phyloP scores from a whole-genome alignment of 1,140 invertebrate genomes.

The Meloidogyne exigua region DNA sequence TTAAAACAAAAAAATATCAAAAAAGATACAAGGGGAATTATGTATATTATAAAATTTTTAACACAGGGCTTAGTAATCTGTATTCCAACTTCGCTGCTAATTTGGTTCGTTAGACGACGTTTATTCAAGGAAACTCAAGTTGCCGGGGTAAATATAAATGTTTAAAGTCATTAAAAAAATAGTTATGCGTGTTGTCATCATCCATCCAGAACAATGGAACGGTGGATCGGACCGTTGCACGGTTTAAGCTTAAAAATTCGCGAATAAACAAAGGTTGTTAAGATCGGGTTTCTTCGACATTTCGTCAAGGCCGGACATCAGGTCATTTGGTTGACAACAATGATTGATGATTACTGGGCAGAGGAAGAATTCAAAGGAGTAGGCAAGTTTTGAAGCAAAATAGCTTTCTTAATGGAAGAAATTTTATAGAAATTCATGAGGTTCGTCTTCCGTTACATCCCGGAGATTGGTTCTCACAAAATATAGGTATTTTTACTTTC shows the following conservation, averaged over 20 bases:
- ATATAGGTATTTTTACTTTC: not conserved
- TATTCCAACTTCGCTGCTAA: constrained; percentile 50
- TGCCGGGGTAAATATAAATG: constrained; percentile 41
- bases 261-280: not conserved
- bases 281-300: constrained; percentile 49
- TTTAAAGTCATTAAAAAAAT: constrained; percentile 8
- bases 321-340: constrained; percentile 62
- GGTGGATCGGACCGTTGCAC: constrained; percentile 61
- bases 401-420: not conserved
- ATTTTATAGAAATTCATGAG: constrained; percentile 24
- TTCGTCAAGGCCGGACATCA: constrained; percentile 52
- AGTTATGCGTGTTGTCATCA: constrained; percentile 62
- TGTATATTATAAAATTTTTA: no score
- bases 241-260: constrained; percentile 27
- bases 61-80: constrained; percentile 48
- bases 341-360: constrained; percentile 63
- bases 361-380: constrained; percentile 56
- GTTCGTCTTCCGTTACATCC: constrained; percentile 55
- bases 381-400: constrained; percentile 40
- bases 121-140: constrained; percentile 53
- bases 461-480: constrained; percentile 56
- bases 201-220: constrained; percentile 64
- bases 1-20: no score
- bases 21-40: no score
- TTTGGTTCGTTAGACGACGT: constrained; percentile 56